A percentile compares a stretch with the other conserved stretches of the same genome.
These are phyloP conservation scores for Zaprionus bogoriensis DNA, from an alignment of 2,888 invertebrate genomes.

Conservation along the genomic window DNA sequence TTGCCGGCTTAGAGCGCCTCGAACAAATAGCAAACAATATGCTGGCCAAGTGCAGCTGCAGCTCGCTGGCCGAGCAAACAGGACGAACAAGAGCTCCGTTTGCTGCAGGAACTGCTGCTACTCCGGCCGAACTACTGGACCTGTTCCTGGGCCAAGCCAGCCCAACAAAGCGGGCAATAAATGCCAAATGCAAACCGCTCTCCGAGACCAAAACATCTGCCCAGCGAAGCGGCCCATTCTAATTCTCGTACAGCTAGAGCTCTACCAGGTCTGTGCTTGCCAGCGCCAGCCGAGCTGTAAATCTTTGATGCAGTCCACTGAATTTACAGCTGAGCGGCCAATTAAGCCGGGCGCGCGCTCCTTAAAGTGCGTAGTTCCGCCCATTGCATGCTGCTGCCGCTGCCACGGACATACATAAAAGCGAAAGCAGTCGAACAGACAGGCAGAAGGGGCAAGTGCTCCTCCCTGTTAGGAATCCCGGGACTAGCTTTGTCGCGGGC, in stretches of 20 bases:
- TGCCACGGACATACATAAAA: conserved; percentile 51
- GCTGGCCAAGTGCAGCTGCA: conserved; percentile 69
- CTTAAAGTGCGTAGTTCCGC: conserved; percentile 66
- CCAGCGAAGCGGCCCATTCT: background rate
- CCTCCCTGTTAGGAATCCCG: too few species aligned
- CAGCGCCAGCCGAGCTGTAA: conserved; percentile 54
- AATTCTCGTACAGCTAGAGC: background rate
- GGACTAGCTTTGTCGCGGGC: too few species aligned
- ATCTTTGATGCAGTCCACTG: conserved; percentile 74
- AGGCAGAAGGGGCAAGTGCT: too few species aligned
- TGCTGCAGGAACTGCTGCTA: background rate
- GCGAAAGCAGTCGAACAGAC: conserved; percentile 37
- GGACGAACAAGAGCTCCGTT: conserved; percentile 11
- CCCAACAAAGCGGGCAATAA: conserved; percentile 56
- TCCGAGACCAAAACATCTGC: conserved; percentile 65
- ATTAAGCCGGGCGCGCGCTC: conserved; percentile 49
- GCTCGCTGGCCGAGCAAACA: conserved; percentile 54
- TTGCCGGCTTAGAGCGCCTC: conserved; percentile 49
- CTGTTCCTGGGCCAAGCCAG: background rate
- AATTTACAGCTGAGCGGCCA: conserved; percentile 74
- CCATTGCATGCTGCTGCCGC: background rate
- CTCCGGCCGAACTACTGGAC: background rate
- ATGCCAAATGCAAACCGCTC: conserved; percentile 71
- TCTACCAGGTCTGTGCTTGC: too few species aligned
- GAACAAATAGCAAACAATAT: conserved; percentile 61